Evolutionary conservation across 2,113 vertebrate genomes (phyloP).

Genomic region (Lepidothrix coronata): DNA sequence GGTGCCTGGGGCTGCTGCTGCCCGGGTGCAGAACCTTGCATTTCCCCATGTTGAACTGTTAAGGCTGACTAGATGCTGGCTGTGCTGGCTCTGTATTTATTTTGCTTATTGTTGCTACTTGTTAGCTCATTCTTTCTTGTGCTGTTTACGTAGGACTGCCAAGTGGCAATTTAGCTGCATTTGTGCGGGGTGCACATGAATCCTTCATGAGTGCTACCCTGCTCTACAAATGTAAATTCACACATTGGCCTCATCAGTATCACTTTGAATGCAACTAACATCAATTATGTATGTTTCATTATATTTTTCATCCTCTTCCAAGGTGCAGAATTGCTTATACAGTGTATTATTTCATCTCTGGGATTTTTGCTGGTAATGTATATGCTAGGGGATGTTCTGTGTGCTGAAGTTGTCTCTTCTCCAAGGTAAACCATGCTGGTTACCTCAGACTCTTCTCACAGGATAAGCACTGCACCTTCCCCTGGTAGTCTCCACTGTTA

Average conservation of each 20-base stretch:
- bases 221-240: slow-evolving; percentile 15
- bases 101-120: neutral
- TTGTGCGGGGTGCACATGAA: neutral
- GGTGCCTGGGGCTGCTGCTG: neutral
- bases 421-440: neutral
- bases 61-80: neutral
- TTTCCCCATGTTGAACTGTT: neutral
- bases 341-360: neutral
- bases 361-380: neutral
- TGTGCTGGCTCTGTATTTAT: neutral
- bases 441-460: neutral
- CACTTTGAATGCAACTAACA: neutral
- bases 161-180: slow-evolving; percentile 10
- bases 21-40: neutral
- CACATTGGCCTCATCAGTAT: neutral
- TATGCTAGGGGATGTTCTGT: neutral
- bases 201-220: slow-evolving; percentile 12
- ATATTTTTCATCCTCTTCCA: neutral
- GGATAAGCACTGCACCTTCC: neutral
- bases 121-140: neutral
- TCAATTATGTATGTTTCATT: neutral
- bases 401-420: neutral
- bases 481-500: neutral
- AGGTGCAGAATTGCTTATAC: neutral
- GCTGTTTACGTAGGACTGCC: neutral